Percentiles rank a stretch among this genome's conserved stretches.
Evolutionary conservation across 2,888 invertebrate genomes (phyloP).

Genomic region (Acronicta leporina): DNA sequence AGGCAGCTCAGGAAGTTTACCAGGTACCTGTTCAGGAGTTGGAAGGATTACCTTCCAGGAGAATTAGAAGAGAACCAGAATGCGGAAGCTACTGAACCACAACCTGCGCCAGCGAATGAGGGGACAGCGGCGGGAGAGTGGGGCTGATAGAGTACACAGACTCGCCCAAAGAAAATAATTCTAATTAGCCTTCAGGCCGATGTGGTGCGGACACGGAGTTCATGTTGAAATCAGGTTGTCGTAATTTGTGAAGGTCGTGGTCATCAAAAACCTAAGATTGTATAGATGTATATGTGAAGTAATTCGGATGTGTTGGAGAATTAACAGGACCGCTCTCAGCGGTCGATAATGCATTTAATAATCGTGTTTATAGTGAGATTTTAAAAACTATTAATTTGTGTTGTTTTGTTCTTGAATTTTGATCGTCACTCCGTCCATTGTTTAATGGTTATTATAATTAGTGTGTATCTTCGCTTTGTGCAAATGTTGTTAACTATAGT

Average conservation of each 20-base stretch:
- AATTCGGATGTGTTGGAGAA: conserved; percentile 43
- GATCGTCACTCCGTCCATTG: conserved; percentile 72
- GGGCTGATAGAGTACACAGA: conserved; percentile 62
- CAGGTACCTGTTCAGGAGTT: conserved; percentile 96
- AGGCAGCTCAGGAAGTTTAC: conserved; percentile 97
- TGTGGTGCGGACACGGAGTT: conserved; percentile 15
- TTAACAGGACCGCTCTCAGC: conserved; percentile 51
- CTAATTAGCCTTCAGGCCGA: conserved; percentile 24
- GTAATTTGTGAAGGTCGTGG: conserved; percentile 25
- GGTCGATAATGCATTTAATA: conserved; percentile 79
- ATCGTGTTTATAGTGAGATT: conserved; percentile 73
- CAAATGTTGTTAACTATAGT: conserved; percentile 46
- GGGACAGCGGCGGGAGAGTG: conserved; percentile 66
- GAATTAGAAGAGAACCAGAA: conserved; percentile 85
- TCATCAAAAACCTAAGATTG: conserved; percentile 37
- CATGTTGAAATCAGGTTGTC: conserved; percentile 25
- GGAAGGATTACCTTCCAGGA: conserved; percentile 97
- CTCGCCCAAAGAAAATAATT: conserved; percentile 20
- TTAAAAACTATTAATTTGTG: conserved; percentile 56
- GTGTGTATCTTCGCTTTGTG: conserved; percentile 56
- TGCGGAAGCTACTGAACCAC: conserved; percentile 37
- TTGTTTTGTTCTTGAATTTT: conserved; percentile 54
- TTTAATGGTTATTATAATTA: conserved; percentile 48
- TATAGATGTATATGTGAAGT: conserved; percentile 36
- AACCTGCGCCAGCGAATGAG: conserved; percentile 46